Conservation (phyloP, 2,888 invertebrate genomes). For the Acleris holmiana region DNA sequence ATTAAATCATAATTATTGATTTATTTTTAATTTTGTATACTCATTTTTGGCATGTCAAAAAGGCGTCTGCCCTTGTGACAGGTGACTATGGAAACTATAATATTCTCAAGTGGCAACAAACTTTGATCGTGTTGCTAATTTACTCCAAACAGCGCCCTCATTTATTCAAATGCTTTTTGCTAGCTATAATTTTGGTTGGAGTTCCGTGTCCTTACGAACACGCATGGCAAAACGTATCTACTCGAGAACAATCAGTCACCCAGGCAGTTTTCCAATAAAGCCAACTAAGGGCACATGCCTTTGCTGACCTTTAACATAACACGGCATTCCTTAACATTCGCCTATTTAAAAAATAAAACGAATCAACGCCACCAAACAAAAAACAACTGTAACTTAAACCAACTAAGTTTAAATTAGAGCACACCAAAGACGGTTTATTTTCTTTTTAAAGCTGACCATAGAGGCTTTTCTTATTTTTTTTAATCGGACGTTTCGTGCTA, state of each 20-base stretch:
- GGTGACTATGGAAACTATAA: too few relatives aligned
- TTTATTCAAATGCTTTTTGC: too few relatives aligned
- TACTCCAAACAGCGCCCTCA: too few relatives aligned
- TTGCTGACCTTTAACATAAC: slow-evolving; percentile 70
- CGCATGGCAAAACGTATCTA: slow-evolving; percentile 22
- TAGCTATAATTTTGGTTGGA: too few relatives aligned
- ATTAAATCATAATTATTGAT: too few relatives aligned
- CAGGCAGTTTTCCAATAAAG: slow-evolving; percentile 36
- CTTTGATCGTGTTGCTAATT: too few relatives aligned
- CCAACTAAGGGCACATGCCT: slow-evolving; percentile 49
- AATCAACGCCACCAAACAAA: slow-evolving; percentile 4
- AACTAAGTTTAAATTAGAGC: slow-evolving; percentile 31
- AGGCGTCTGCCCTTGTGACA: too few relatives aligned
- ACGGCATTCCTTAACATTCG: slow-evolving; percentile 54
- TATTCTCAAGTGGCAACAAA: too few relatives aligned
- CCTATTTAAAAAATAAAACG: slow-evolving; percentile 53
- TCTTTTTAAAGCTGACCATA: slow-evolving; percentile 33
- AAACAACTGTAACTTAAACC: neutral
- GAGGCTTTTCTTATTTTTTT: slow-evolving; percentile 47
- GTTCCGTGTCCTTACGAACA: neutral
- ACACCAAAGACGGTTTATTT: slow-evolving; percentile 8
- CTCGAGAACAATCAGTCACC: slow-evolving; percentile 29
- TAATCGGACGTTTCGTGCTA: slow-evolving; percentile 54
- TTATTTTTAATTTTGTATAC: too few relatives aligned
- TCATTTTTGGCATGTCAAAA: too few relatives aligned